Conservation (phyloP, 1,140 invertebrate genomes). For the Drosophila parabipectinata region DNA sequence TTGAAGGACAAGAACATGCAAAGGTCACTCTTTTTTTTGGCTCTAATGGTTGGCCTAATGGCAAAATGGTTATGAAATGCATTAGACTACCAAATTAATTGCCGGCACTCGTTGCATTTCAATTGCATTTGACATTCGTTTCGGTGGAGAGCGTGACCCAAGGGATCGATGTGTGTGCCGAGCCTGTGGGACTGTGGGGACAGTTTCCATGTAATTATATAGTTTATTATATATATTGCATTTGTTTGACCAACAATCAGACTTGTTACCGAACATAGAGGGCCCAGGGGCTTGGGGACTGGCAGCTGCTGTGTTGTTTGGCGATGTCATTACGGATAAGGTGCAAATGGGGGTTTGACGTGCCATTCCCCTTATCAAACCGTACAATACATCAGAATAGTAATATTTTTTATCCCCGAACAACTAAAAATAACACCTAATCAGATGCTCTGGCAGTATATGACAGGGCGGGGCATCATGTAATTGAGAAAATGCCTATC, state of each 20-base stretch:
- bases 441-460: neutral
- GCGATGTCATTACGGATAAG: constrained; percentile 54
- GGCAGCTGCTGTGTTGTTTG: constrained; percentile 13
- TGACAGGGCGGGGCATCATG: neutral
- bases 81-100: constrained; percentile 46
- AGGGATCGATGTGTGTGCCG: constrained; percentile 18
- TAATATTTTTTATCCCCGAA: constrained; percentile 14
- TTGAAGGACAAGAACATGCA: constrained; percentile 37
- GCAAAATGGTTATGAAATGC: constrained; percentile 42
- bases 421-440: neutral
- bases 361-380: constrained; percentile 11
- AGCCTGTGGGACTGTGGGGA: constrained; percentile 11
- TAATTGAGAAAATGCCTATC: constrained; percentile 20
- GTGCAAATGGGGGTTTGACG: constrained; percentile 26
- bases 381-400: constrained; percentile 11
- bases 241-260: constrained; percentile 36
- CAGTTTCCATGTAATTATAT: constrained; percentile 23
- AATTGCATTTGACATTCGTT: constrained; percentile 46
- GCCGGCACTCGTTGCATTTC: constrained; percentile 29
- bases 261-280: constrained; percentile 7
- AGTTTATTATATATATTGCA: constrained; percentile 25
- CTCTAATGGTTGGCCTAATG: constrained; percentile 28
- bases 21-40: constrained; percentile 27
- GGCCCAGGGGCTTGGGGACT: constrained; percentile 4
- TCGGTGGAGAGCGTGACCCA: constrained; percentile 30